Evolutionary conservation across 2,888 invertebrate species (phyloP).

Genomic region (Stenodema calcarata): DNA sequence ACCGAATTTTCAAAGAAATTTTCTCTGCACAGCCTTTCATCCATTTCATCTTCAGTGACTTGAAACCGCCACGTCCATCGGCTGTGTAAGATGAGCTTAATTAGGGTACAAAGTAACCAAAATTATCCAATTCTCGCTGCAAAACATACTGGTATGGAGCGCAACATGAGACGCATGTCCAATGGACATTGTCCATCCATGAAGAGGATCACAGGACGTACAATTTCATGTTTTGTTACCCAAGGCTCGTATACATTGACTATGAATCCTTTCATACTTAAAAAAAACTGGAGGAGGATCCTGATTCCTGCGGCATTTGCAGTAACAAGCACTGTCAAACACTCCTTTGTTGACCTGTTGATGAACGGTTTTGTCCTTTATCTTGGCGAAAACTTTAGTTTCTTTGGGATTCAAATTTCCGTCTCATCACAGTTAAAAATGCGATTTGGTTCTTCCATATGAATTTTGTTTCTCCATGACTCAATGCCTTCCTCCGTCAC

Average conservation of each 20-base stretch:
- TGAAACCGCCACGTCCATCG: slow-evolving; percentile 57
- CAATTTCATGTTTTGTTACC: slow-evolving; percentile 59
- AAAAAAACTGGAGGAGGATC: slow-evolving; percentile 55
- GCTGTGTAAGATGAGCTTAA: slow-evolving; percentile 56
- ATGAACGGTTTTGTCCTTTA: slow-evolving; percentile 58
- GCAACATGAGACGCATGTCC: slow-evolving; percentile 60
- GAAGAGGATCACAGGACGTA: slow-evolving; percentile 60
- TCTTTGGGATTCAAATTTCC: slow-evolving; percentile 56
- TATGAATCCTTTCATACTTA: slow-evolving; percentile 58
- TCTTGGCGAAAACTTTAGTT: slow-evolving; percentile 52
- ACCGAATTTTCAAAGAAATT: no score
- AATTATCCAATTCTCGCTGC: slow-evolving; percentile 58
- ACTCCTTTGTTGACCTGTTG: slow-evolving; percentile 58
- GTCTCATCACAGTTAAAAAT: slow-evolving; percentile 56
- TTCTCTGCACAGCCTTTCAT: slow-evolving; percentile 58
- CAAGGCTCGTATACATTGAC: slow-evolving; percentile 61
- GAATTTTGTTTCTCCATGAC: slow-evolving; percentile 51
- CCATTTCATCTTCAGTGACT: slow-evolving; percentile 59
- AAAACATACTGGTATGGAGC: slow-evolving; percentile 56
- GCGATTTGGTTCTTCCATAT: slow-evolving; percentile 52
- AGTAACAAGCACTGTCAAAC: slow-evolving; percentile 58
- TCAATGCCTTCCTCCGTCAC: slow-evolving; percentile 51
- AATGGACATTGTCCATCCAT: no score
- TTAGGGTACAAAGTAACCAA: slow-evolving; percentile 55
- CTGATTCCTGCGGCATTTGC: slow-evolving; percentile 58